Base-by-base conservation (phyloP, 1,140 invertebrate species). In the Rhopalosiphum padi region DNA sequence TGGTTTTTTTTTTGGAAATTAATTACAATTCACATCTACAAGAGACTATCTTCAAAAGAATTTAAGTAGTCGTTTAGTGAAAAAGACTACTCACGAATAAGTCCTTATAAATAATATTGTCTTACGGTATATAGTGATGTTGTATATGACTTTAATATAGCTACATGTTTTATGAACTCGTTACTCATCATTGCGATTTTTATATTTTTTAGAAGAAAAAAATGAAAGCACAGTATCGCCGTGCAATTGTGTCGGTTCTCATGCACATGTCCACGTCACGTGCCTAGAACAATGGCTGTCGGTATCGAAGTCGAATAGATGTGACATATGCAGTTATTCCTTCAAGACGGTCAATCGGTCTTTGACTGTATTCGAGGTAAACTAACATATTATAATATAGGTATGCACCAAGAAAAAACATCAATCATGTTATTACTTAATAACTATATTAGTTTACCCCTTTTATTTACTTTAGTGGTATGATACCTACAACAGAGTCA, bases 251-350 rank as follows among this genome's bases (percentile, higher is more conserved):
- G 60, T 82, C 90, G 90, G 90, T 9, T 48, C 90, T 5, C 43
- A 91, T 22, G 90, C 41, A 21, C 35, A 82, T 7, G 90, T 91
- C 15, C 90, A 91, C 60, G 37, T 77, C 0, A 22, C 90, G 43
- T 91, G 90, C 22, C 43, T 91, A 5, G 90, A 91, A 48, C 68
- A 82, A 2, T 91, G 90, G 90, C 30, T 91, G 7, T 91, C 55
- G 1, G 41, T 91, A 23, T 91, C 90, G 22, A 82, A 91, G 35
- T 82, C 60, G 2, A 91, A 1, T 25, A 77, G 7, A 1, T 91
- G 90, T 23, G 90, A 91, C 43, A 48, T 91, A 1, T 91, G 90
- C 90, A n/a, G 9, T n/a, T 91, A 91, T 18, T 22, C 37, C 5
- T 91, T 46, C 60, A 60, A 83, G 11, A 91, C 90, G 1, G 15